phyloP scores from a whole-genome alignment of 2,888 invertebrate species.

The Leucophenga maculata region DNA sequence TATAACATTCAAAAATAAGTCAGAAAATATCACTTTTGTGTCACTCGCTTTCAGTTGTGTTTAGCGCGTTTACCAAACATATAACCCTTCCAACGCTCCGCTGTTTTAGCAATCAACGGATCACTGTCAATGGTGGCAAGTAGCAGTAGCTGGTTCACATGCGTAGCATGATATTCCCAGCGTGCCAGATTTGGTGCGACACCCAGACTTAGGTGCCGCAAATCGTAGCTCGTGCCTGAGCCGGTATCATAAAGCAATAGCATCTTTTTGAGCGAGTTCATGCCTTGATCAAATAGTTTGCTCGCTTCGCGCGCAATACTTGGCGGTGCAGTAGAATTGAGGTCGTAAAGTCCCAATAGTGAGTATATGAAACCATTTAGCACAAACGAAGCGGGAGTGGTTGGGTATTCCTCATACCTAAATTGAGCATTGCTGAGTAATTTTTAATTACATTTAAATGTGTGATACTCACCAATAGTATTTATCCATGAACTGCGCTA shows the following conservation, averaged over 20 bases:
- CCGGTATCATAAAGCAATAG: constrained; percentile 95
- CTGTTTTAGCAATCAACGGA: constrained; percentile 85
- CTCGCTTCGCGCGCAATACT: constrained; percentile 81
- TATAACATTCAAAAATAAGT: constrained; percentile 6
- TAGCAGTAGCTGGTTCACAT: constrained; percentile 94
- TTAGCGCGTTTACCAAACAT: constrained; percentile 95
- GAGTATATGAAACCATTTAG: constrained; percentile 99
- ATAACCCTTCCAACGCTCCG: constrained; percentile 94
- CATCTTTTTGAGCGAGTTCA: constrained; percentile 88
- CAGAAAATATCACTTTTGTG: constrained; percentile 18
- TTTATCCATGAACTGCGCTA: constrained; percentile 87
- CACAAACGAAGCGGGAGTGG: constrained; percentile 93
- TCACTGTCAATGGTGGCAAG: constrained; percentile 89
- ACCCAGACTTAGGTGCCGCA: constrained; percentile 90
- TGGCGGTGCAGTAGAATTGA: constrained; percentile 85
- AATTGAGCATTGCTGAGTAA: not conserved
- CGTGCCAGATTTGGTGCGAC: constrained; percentile 94
- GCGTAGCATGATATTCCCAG: constrained; percentile 99
- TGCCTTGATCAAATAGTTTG: constrained; percentile 86
- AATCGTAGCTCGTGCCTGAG: constrained; percentile 95
- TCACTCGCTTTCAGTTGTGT: constrained; percentile 81
- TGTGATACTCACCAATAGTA: constrained; percentile 83
- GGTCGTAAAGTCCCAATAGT: constrained; percentile 94
- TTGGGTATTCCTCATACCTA: constrained; percentile 99
- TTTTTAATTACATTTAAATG: constrained; percentile 51